phyloP scores from a whole-genome alignment of 1,140 invertebrate genomes.

The Meloidogyne floridensis region DNA sequence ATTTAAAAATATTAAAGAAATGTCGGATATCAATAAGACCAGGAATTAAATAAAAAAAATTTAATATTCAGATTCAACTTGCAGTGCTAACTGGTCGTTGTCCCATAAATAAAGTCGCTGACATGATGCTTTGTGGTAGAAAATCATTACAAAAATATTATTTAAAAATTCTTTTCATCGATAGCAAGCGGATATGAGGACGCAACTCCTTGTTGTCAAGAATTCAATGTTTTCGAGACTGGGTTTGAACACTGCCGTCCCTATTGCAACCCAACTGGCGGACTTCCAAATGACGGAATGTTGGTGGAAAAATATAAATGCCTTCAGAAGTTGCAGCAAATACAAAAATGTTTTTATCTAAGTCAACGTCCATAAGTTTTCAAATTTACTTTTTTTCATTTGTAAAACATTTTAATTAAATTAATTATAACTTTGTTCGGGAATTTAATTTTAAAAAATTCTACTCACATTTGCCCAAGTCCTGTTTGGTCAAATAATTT shows the following conservation, averaged over 20 bases:
- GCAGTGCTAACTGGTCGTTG: slow-evolving; percentile 65
- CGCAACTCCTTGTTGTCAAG: slow-evolving; percentile 62
- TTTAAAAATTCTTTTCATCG: not conserved
- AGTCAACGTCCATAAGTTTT: slow-evolving; percentile 53
- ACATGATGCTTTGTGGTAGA: slow-evolving; percentile 64
- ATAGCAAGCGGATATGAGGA: slow-evolving; percentile 41
- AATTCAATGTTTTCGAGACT: slow-evolving; percentile 62
- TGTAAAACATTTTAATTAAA: not conserved
- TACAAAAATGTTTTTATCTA: slow-evolving; percentile 65
- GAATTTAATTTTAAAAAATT: not conserved
- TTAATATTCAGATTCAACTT: slow-evolving; percentile 57
- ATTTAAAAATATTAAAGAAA: slow-evolving; percentile 12
- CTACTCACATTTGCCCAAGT: slow-evolving; percentile 15
- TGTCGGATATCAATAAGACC: too few species aligned
- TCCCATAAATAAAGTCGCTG: slow-evolving; percentile 61
- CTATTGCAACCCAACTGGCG: slow-evolving; percentile 64
- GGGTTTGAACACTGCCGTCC: slow-evolving; percentile 65
- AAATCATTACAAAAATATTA: slow-evolving; percentile 2
- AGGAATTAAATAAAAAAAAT: too few species aligned
- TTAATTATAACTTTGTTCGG: not conserved
- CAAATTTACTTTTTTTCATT: slow-evolving; percentile 28
- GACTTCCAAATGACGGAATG: slow-evolving; percentile 63
- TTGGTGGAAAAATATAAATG: slow-evolving; percentile 64
- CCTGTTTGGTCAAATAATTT: slow-evolving; percentile 26
- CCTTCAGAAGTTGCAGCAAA: slow-evolving; percentile 60